Conservation (phyloP, 2,797 vertebrate species). For the Falco biarmicus region DNA sequence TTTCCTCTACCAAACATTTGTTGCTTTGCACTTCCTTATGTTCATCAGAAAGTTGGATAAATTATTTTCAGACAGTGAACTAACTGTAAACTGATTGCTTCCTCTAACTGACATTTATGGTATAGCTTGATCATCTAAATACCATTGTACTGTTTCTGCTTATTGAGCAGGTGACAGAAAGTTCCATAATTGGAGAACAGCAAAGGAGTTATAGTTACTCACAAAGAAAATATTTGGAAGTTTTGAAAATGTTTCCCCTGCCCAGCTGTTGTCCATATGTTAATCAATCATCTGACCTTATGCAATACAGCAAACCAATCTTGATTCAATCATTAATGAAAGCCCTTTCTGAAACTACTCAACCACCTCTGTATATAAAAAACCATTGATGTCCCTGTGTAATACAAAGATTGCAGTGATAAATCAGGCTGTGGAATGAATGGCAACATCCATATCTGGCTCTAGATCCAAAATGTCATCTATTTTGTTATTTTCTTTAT, state of each 20-base stretch:
- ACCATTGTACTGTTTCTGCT: background rate
- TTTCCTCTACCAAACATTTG: background rate
- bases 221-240: background rate
- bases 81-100: conserved; percentile 7
- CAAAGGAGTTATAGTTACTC: background rate
- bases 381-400: background rate
- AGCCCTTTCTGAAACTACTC: conserved; percentile 3
- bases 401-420: conserved; percentile 17
- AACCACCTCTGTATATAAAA: background rate
- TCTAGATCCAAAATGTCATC: conserved; percentile 56
- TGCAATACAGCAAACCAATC: background rate
- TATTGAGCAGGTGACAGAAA: background rate
- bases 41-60: background rate
- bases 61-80: background rate
- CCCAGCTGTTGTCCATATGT: background rate
- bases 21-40: background rate
- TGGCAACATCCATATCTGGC: conserved; percentile 41
- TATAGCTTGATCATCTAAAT: background rate
- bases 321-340: conserved; percentile 39
- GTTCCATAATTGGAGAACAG: background rate
- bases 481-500: conserved; percentile 56
- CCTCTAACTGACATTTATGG: background rate
- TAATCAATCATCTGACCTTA: conserved; percentile 30
- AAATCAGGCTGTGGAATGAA: conserved; percentile 36
- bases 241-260: background rate